Base-by-base conservation (phyloP, 2,113 vertebrate species). In the Lophochroa leadbeateri region DNA sequence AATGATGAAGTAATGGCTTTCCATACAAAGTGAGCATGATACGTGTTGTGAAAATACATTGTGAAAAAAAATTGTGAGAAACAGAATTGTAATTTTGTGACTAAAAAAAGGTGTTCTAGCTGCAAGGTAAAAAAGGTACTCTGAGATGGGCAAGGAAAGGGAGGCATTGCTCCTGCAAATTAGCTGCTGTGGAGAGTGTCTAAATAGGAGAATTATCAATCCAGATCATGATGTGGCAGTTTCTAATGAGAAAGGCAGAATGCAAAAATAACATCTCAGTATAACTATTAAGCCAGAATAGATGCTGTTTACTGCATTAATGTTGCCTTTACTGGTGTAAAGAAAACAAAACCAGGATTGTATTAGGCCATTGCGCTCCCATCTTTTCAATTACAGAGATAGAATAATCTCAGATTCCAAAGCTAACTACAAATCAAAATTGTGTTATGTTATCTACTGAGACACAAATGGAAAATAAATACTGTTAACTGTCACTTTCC, bases 401-500 rank as follows among this genome's bases (percentile, higher is more conserved):
- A 98, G 97, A 98, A 97, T 97, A 98, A 98, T 98, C 98, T 98
- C 98, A 97, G 97, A 98, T 98, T 98, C 98, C 98, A 96, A 98
- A 98, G 98, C 97, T 98, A 98, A 98, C 98, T 98, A 98, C 98
- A 98, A 98, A 98, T 98, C 98, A 98, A 98, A 98, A 98, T 97
- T 98, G 98, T 98, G 98, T 98, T 98, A 98, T 98, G 98, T 99
- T 99, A 99, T 99, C 98, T 99, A 98, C 98, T 97, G 98, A 98
- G 98, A 98, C 97, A 97, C 98, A 98, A 98, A 98, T 98, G 96
- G 97, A 98, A 99, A 98, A 98, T 98, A 98, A 99, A 98, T 98
- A 98, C 98, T 98, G 98, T 98, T 99, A 98, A 98, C 98, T 98
- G 98, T 99, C 99, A 99, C 98, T 99, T 99, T 99, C 98, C 98